Evolutionary conservation across 2,113 vertebrate species (phyloP).

Genomic region (Bubalus kerabau): DNA sequence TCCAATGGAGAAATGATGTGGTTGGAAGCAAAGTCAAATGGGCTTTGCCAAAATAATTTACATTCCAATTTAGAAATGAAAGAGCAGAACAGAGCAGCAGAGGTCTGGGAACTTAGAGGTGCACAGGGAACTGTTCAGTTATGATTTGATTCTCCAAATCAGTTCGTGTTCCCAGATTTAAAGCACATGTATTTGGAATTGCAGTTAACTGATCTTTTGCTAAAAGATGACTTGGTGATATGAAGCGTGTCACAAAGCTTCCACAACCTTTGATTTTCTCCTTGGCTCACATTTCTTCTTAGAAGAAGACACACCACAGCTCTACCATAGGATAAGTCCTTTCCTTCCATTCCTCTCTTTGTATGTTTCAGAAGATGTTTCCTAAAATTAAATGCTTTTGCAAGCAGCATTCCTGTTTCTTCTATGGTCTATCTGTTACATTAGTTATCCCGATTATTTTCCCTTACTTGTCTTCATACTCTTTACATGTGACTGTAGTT

Average conservation of each 20-base stretch:
- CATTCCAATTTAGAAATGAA: background rate
- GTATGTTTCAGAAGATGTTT: background rate
- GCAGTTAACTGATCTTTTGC: background rate
- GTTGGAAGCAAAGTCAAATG: background rate
- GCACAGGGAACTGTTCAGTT: background rate
- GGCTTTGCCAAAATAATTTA: background rate
- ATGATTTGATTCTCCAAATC: background rate
- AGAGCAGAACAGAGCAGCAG: background rate
- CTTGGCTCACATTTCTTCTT: background rate
- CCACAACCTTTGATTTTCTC: background rate
- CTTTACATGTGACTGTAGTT: background rate
- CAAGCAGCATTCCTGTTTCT: background rate
- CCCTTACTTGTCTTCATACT: background rate
- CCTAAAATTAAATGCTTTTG: background rate
- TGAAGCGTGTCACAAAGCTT: background rate
- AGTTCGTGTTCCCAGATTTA: background rate
- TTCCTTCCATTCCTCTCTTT: background rate
- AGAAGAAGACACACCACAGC: background rate
- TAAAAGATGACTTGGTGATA: background rate
- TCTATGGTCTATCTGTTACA: background rate
- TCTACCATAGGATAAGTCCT: background rate
- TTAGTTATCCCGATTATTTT: background rate
- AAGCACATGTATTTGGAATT: background rate
- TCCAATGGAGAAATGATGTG: background rate
- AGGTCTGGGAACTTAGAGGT: background rate